Evolutionary conservation across 1,140 invertebrate genomes (phyloP), one percentile per base, ranked within the genome.

Genomic region (Akabosia matsudoensis): DNA sequence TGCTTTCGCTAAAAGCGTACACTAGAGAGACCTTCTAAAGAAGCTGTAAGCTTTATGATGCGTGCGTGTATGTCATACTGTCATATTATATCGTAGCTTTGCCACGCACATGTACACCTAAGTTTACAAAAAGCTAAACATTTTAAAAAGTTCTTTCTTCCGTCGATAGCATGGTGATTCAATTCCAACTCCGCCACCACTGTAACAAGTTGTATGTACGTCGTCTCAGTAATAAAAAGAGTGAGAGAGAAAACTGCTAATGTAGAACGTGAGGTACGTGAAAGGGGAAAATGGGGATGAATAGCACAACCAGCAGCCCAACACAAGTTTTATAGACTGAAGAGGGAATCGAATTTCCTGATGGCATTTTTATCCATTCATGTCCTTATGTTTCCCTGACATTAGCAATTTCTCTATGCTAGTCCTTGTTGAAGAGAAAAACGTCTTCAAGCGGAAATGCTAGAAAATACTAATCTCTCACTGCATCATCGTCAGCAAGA

Each of bases 381-480:
- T 56, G 54, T 56, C 22, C 54, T 56, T 24, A 56, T 56, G 54
- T 56, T n/a, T n/a, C 54, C 24, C 14, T 56, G 54, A 56, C 54
- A 56, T 56, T 10, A 56, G 10, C 3, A 56, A 45, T 45, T 45
- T 10, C 37, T 45, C 37, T 18, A 45, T 45, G 18, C 37, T 10
- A 13, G 14, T 22, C 54, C 14, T 56, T 22, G 54, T 22, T 56
- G 37, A 45, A 45, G 18, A 45, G 18, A 56, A 56, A 56, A 22
- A n/a, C n/a, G n/a, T n/a, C n/a, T 10, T 56, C 24, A 3, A 56
- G n/a, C 54, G 54, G 54, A 56, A 56, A 56, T 56, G 54, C 3
- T 56, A 22, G 54, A 56, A 56, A 56, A 56, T 56, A 56, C 54
- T 56, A 56, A 56, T 56, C 54, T 56, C 54, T 56, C 54, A 56